Evolutionary conservation across 2,113 vertebrate species (phyloP), one percentile per base, ranked within the genome.

Genomic region (Salvator merianae): DNA sequence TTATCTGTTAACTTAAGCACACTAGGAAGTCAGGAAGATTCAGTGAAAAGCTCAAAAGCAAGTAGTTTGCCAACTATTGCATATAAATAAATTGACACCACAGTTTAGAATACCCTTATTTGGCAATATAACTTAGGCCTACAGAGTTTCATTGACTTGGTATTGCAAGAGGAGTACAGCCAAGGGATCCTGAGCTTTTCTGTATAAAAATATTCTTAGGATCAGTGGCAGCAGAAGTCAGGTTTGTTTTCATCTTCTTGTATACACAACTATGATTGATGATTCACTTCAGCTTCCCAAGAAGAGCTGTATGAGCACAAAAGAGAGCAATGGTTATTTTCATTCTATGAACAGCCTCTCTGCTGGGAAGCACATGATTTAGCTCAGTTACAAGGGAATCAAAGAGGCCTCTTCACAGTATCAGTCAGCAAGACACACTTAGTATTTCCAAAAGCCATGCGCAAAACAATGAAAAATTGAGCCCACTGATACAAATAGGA

Each of bases 201-300:
- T 47, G 59, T 79, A 36, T 71, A 72, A 84, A 72, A 55, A 40
- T 12, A 76, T n/a, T 73, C 2, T 55, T 65, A 83, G n/a, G 7
- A 89, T 77, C 72, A 79, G 30, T 18, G 73, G 12, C 70, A 78
- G 7, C 65, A 86, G 34, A 68, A 82, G 8, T 1, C 1, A n/a
- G 32, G 77, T 87, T 88, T 77, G n/a, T 87, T 89, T 72, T 73
- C 82, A 90, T 84, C 70, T 47, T 65, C 69, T 32, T 63, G 28
- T 69, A 69, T 32, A 50, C n/a, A 18, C 0, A 70, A 73, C 81
- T 88, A 59, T 40, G 47, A 73, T 79, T 71, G 82, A 20, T 72
- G 62, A 63, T 43, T 71, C 71, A 40, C 34, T 30, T 2, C 0
- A 87, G 55, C 40, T 84, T n/a, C 83, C 34, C 40, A 84, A 87